A percentile compares a stretch with the other conserved stretches of the same genome.
Conservation (phyloP, 2,797 vertebrate genomes). For the Triplophysa yarkandensis region DNA sequence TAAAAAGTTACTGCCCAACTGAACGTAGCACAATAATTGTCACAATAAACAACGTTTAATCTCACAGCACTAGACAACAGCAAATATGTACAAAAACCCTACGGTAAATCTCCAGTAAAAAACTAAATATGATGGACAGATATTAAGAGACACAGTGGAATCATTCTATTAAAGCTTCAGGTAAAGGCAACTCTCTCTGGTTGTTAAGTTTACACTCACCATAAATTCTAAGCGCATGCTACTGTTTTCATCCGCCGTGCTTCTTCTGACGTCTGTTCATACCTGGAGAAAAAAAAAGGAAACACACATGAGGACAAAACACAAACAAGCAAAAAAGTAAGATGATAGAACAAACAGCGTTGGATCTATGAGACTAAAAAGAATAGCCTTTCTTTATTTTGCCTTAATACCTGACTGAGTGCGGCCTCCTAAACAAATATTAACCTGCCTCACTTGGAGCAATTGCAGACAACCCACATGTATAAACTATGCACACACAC, state of each 20-base stretch:
- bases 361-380: neutral
- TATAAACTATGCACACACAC: slow-evolving; percentile 12
- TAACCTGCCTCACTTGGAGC: slow-evolving; percentile 28
- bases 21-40: no score
- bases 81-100: no score
- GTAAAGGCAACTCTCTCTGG: no score
- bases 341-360: neutral
- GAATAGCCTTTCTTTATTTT: slow-evolving; percentile 33
- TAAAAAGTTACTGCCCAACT: no score
- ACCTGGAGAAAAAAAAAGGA: slow-evolving; percentile 60
- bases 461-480: slow-evolving; percentile 24
- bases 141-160: no score
- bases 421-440: slow-evolving; percentile 50
- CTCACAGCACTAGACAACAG: no score
- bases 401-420: slow-evolving; percentile 19
- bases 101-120: no score
- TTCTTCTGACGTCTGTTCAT: slow-evolving; percentile 55
- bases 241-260: slow-evolving; percentile 63
- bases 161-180: no score
- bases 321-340: slow-evolving; percentile 3
- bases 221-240: slow-evolving; percentile 75
- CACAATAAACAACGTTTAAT: no score
- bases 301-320: neutral
- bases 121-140: no score
- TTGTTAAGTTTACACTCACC: slow-evolving; percentile 66